Percentiles rank a stretch among this genome's conserved stretches.
phyloP scores from a whole-genome alignment of 2,888 invertebrate genomes.

The Drosophila quasianomalipes region DNA sequence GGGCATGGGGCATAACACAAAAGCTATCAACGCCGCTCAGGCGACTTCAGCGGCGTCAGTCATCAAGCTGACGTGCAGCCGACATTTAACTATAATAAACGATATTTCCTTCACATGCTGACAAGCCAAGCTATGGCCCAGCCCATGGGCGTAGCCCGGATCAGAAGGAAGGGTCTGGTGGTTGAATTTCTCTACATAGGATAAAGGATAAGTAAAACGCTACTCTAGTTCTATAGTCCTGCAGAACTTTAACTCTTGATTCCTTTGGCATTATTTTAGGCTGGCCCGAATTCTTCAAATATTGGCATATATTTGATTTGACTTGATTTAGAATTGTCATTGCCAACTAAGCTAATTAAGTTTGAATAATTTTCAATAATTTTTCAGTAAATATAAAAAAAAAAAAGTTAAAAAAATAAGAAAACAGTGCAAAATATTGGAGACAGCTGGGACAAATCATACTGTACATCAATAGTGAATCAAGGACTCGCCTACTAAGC shows the following conservation, averaged over 20 bases:
- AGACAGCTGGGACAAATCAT: not conserved
- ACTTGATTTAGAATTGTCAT: not conserved
- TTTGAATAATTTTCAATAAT: not conserved
- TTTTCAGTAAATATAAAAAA: not conserved
- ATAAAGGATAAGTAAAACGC: not conserved
- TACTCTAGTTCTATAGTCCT: not conserved
- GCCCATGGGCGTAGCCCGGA: not conserved
- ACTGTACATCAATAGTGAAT: not conserved
- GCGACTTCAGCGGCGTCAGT: conserved; percentile 45
- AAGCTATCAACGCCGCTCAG: conserved; percentile 61
- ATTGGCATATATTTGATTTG: not conserved
- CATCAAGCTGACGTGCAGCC: conserved; percentile 62
- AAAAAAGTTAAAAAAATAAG: no score
- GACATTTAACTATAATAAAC: conserved; percentile 77
- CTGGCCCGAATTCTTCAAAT: not conserved
- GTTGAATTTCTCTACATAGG: not conserved
- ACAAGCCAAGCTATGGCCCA: conserved; percentile 32
- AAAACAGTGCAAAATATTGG: not conserved
- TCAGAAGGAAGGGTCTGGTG: not conserved
- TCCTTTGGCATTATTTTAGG: not conserved
- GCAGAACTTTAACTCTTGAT: not conserved
- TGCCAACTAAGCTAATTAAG: not conserved
- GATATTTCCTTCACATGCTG: conserved; percentile 65
- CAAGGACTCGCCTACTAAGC: not conserved
- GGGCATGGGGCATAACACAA: conserved; percentile 10